phyloP scores from a whole-genome alignment of 2,113 vertebrate species.

The Plectropomus leopardus region DNA sequence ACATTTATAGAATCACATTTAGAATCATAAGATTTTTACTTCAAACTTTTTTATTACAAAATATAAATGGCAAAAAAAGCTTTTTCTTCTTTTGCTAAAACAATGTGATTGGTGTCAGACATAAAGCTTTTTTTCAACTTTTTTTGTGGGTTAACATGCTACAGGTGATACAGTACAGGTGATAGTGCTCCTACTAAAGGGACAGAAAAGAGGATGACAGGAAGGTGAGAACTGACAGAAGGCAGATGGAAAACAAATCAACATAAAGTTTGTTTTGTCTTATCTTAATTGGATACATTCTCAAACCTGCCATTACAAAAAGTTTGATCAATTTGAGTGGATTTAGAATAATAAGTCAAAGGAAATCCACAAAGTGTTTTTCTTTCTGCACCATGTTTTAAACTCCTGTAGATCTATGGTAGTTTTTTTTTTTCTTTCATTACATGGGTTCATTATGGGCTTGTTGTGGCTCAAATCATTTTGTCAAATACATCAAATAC shows the following conservation, averaged over 20 bases:
- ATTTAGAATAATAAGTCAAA: neutral
- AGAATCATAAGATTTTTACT: conserved; percentile 43
- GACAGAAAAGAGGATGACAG: neutral
- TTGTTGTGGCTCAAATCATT: neutral
- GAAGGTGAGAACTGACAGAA: neutral
- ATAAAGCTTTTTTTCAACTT: conserved; percentile 21
- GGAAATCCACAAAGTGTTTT: neutral
- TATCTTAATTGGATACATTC: neutral
- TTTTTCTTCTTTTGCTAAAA: conserved; percentile 59
- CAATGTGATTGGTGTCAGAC: conserved; percentile 34
- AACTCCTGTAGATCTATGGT: neutral
- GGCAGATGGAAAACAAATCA: neutral
- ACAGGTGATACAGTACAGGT: conserved; percentile 71
- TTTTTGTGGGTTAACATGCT: conserved; percentile 67
- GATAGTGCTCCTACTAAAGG: conserved; percentile 38
- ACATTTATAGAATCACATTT: conserved; percentile 9
- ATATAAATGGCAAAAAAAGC: conserved; percentile 78
- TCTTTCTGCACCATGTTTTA: neutral
- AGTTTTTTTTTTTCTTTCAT: neutral
- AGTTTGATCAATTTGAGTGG: neutral
- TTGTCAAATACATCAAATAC: neutral
- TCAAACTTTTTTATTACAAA: conserved; percentile 81
- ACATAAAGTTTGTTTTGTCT: neutral
- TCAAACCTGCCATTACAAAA: neutral
- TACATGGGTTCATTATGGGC: neutral